Conservation (phyloP, 2,113 vertebrate genomes). For the Cyrtonyx montezumae region DNA sequence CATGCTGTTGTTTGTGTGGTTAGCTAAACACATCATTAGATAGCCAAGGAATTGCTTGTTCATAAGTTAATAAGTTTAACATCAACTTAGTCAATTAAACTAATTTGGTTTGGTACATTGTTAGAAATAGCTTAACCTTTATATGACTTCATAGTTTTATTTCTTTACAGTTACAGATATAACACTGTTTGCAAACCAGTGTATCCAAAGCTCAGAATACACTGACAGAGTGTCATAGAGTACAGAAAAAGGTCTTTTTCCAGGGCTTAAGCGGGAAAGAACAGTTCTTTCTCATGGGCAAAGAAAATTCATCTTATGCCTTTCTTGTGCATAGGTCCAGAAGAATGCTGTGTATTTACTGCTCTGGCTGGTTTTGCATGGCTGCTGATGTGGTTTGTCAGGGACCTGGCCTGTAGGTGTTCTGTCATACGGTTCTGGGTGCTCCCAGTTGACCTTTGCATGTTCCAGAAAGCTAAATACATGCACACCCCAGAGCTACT, state of each 20-base stretch:
- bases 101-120: background rate
- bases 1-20: background rate
- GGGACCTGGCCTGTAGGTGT: background rate
- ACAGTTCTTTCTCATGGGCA: background rate
- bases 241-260: background rate
- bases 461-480: background rate
- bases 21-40: background rate
- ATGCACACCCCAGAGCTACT: background rate
- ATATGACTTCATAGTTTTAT: background rate
- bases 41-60: background rate
- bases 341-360: background rate
- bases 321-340: background rate
- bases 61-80: background rate
- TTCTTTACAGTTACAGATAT: background rate
- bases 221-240: background rate
- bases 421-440: background rate
- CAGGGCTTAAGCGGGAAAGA: background rate
- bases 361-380: background rate
- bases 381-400: background rate
- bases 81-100: constrained; percentile 13
- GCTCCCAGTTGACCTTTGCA: background rate
- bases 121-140: constrained; percentile 9
- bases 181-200: background rate
- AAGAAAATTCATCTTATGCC: background rate
- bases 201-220: background rate